Evolutionary conservation across 1,140 invertebrate genomes (phyloP).

Genomic region (Drosophila sturtevanti): DNA sequence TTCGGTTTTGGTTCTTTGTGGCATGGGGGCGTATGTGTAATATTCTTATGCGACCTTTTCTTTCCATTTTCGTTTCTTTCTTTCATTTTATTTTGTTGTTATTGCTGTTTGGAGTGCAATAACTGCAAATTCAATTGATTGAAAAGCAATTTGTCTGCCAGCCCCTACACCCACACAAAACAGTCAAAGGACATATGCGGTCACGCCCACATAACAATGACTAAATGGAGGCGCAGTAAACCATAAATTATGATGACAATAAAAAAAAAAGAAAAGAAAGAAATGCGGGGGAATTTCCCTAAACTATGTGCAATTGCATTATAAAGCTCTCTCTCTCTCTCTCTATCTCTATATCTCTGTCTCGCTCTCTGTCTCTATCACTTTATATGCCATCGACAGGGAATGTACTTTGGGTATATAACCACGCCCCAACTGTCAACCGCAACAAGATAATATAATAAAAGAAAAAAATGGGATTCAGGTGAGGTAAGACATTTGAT

Average conservation of each 20-base stretch:
- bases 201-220: slow-evolving; percentile 53
- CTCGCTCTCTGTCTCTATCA: too few relatives aligned
- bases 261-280: slow-evolving; percentile 49
- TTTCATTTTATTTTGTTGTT: slow-evolving; percentile 27
- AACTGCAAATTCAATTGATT: slow-evolving; percentile 78
- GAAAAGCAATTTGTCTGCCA: slow-evolving; percentile 67
- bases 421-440: background rate
- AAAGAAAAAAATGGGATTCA: slow-evolving; percentile 21
- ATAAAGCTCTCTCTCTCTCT: background rate
- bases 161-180: background rate
- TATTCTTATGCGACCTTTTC: too few relatives aligned
- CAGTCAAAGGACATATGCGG: slow-evolving; percentile 37
- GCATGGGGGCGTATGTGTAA: slow-evolving; percentile 56
- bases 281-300: slow-evolving; percentile 1
- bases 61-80: too few relatives aligned
- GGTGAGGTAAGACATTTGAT: background rate
- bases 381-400: too few relatives aligned
- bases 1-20: background rate
- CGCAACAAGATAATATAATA: slow-evolving; percentile 29
- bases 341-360: background rate
- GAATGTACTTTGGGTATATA: background rate
- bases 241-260: slow-evolving; percentile 65
- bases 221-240: slow-evolving; percentile 36
- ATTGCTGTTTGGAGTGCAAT: slow-evolving; percentile 65
- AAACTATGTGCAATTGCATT: slow-evolving; percentile 15